Base-by-base conservation (phyloP, 1,140 invertebrate genomes). In the Telenomus remus region DNA sequence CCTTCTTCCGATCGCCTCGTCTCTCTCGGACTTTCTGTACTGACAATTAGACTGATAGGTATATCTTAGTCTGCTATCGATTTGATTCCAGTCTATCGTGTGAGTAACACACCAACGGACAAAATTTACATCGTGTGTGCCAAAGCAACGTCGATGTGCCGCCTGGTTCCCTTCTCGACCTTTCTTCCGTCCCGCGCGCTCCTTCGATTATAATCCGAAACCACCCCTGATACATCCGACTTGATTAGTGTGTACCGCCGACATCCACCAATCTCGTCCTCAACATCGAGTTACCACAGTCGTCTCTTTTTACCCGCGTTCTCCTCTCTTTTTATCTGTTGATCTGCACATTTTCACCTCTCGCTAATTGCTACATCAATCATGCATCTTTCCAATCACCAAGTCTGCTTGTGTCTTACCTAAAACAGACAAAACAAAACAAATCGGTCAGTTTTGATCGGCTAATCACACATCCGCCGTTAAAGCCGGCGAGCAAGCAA, bases 21-120 rank as follows among this genome's bases (percentile, higher is more conserved):
- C 71, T 85, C 82, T 83, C 80, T 85, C 85, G 70, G 83, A 84
- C 84, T 86, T 85, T 86, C 82, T 81, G 80, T 84, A 88, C 86
- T 86, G 86, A 87, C 87, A 88, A 88, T 87, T 86, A 85, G 85
- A 88, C 86, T 87, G 86, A 88, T 88, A 86, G 86, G 83, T 86
- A 88, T 87, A 87, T 85, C 86, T 86, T 88, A 86, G 84, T 87
- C 84, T 84, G 84, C 85, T 88, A 88, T 88, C 85, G 87, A 87
- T 88, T 87, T 86, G 85, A 87, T 87, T 86, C 86, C 82, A 82
- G 83, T 82, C 86, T 82, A 81, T 81, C 84, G 83, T 83, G 79
- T 81, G 81, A 83, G 81, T 80, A n/a, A 76, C 83, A 80, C 80
- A 82, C 84, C 81, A 81, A 78, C 81, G 80, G 80, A 81, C 79